Evolutionary conservation across 2,888 invertebrate species (phyloP).

Genomic region (Galerucella nymphaeae): DNA sequence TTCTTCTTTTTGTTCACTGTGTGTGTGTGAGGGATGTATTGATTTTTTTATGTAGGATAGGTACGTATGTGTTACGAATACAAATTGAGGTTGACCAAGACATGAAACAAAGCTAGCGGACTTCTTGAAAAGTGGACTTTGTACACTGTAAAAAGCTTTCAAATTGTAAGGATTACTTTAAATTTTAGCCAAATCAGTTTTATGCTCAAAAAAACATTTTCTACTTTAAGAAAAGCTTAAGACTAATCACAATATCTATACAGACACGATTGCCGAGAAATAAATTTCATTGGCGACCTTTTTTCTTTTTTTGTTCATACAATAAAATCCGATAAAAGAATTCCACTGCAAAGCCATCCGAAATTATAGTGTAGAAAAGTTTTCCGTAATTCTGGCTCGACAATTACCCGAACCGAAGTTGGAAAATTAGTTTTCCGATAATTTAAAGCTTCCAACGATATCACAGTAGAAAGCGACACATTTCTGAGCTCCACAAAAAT

Average conservation of each 20-base stretch:
- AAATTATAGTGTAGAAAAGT: constrained; percentile 11
- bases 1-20: neutral
- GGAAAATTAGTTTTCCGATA: constrained; percentile 12
- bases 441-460: neutral
- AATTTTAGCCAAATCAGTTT: too few relatives aligned
- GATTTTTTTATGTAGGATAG: constrained; percentile 6
- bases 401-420: constrained; percentile 6
- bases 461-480: neutral
- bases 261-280: neutral
- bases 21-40: neutral
- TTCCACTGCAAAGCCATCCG: neutral
- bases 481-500: neutral
- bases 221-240: too few relatives aligned
- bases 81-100: neutral
- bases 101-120: neutral
- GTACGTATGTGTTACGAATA: neutral
- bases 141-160: neutral
- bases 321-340: neutral
- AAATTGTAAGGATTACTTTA: too few relatives aligned
- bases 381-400: neutral
- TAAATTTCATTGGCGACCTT: neutral
- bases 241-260: too few relatives aligned
- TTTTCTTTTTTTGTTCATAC: neutral
- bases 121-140: neutral
- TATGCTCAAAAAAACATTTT: too few relatives aligned